A percentile compares a stretch with the other conserved stretches of the same genome.
phyloP scores from a whole-genome alignment of 2,113 vertebrate genomes.

The Sebastes fasciatus region DNA sequence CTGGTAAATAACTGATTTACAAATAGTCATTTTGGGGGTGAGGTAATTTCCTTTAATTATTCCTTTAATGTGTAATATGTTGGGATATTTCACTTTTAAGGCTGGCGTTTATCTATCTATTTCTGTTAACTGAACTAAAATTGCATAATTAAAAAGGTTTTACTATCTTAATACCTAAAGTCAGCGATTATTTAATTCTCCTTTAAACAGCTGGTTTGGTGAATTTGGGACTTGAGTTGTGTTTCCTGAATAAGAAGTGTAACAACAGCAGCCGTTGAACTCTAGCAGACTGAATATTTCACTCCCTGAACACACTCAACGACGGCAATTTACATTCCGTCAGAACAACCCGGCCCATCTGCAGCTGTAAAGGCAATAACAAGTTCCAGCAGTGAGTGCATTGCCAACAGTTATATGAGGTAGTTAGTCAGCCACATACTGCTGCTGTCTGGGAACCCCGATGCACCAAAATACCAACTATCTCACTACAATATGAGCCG shows the following conservation, averaged over 20 bases:
- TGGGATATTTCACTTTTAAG: no score
- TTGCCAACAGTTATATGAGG: slow-evolving; percentile 16
- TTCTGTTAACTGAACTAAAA: no score
- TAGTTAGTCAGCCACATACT: slow-evolving; percentile 11
- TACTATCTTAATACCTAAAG: background rate
- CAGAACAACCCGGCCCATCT: background rate
- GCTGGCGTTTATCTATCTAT: no score
- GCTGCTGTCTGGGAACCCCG: no score
- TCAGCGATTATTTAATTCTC: background rate
- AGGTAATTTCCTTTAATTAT: no score
- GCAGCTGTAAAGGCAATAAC: slow-evolving; percentile 1
- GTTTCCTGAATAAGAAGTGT: background rate
- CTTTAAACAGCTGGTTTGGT: no score
- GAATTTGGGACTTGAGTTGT: no score
- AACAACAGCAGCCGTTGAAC: background rate
- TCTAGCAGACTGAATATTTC: background rate
- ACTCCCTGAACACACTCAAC: background rate
- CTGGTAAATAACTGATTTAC: no score
- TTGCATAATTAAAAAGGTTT: background rate
- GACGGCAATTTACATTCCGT: background rate
- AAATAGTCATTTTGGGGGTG: no score
- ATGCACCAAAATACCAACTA: no score
- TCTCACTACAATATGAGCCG: no score
- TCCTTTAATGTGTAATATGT: no score
- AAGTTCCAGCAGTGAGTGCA: background rate